Evolutionary conservation across 92 coral and sea anemone genomes (phyloP), one percentile per base, ranked within the genome.

Genomic region (Bergia sp.): DNA sequence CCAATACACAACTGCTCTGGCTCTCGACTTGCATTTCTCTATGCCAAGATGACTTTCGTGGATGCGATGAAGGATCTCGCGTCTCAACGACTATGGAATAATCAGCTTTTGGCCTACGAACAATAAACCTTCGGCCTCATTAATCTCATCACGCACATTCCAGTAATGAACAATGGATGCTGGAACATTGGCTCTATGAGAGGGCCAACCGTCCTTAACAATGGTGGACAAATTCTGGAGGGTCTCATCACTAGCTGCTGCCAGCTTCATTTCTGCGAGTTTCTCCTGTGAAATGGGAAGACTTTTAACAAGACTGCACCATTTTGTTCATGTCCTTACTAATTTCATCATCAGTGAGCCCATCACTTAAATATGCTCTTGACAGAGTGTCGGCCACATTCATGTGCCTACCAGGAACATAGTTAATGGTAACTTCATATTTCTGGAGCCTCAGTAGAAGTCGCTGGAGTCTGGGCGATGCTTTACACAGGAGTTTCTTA

Each of bases 151-250:
- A 15, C 90, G 87, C 47, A 89, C 67, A 39, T 90, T 87, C 92
- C 96, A 92, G 89, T 92, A 90, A 13, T 73, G 88, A 12, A 83
- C 75, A 73, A 90, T 53, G 16, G 71, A 75, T 40, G 80, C n/a
- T 77, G 94, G 93, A 12, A 81, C 58, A 47, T 85, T 53, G 12
- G 66, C 58, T 76, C 40, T 79, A 77, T 77, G 92, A 47, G 42
- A 81, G 37, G 94, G 94, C 96, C 96, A 92, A 36, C 94, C 93
- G 44, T 73, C 20, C 82, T 65, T 86, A 55, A 89, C 85, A 69
- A 47, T 42, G 53, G 86, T 92, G 55, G 37, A 5, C 45, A 89
- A 67, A 38, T 10, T 64, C 86, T 93, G 93, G 65, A 91, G 88
- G 64, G 73, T 49, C 50, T 87, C 93, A 89, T 93, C 89, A 76